A percentile compares a stretch with the other conserved stretches of the same genome.
phyloP scores from a whole-genome alignment of 2,113 vertebrate species.

The Nesoenas mayeri region DNA sequence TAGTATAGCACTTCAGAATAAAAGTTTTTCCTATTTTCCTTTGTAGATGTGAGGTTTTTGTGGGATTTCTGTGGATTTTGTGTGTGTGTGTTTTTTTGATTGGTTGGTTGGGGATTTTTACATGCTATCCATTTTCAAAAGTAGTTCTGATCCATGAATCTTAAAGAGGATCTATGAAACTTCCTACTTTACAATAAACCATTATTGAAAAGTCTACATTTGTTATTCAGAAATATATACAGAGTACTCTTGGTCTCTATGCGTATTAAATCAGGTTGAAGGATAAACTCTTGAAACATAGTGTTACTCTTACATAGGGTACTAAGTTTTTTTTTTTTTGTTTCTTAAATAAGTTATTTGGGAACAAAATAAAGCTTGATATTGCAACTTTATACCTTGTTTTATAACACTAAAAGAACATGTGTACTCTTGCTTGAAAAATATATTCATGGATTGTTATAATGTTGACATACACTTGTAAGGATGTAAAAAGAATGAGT shows the following conservation, averaged over 20 bases:
- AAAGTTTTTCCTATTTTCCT: not conserved
- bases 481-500: not conserved
- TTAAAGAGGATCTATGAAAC: not conserved
- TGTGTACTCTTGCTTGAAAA: not conserved
- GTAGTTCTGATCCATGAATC: not conserved
- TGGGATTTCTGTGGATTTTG: too few species aligned
- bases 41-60: accelerated
- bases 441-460: not conserved
- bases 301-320: not conserved
- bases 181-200: not conserved
- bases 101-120: not conserved
- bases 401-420: not conserved
- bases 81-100: too few species aligned
- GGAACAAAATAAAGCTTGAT: not conserved
- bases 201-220: not conserved
- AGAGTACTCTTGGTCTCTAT: not conserved
- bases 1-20: not conserved
- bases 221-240: not conserved
- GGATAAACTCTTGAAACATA: not conserved
- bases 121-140: not conserved
- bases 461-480: not conserved
- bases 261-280: not conserved
- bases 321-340: not conserved
- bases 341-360: not conserved
- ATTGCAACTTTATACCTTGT: not conserved